Base-by-base conservation (phyloP, 2,888 invertebrate species). In the Drosophila pseudotalamancana region DNA sequence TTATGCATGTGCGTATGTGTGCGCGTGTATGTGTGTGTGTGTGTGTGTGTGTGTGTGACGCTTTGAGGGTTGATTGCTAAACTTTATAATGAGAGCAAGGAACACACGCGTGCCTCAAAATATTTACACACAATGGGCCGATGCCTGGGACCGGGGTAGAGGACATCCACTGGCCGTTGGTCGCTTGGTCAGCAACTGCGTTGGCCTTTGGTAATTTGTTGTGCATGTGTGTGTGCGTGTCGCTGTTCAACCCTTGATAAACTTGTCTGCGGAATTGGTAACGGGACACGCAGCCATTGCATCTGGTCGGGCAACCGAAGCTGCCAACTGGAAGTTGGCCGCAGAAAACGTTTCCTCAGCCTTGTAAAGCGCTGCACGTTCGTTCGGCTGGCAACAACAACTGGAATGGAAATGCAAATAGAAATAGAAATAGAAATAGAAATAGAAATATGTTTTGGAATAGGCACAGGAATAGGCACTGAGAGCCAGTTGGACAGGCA, bases 131-230 rank as follows among this genome's bases (percentile, higher is more conserved):
- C 83, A 87, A 82, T 68, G 83, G 77, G 66, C 80, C 73, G 57
- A 51, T 83, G 62, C 57, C 60, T 45, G 29, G 40, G 18, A 43
- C 34, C 6, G 31, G 35, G 39, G 35, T 53, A 40, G 39, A 45
- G 53, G 56, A 54, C 43, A 23, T 60, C 21, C 49, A 53, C 65
- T 71, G 69, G 67, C 66, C 80, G 62, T 48, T 75, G 77, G 75
- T 74, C 86, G 77, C 61, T 64, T 83, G 84, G 82, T 78, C 88
- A 84, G 87, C 74, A 76, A 66, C 72, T 72, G 72, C 81, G 69
- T 63, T 88, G 88, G 88, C 88, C 88, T 89, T 80, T 89, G 80
- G 79, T 88, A 88, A 88, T 88, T 88, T 89, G 88, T 78, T 80
- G 87, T 75, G 86, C 73, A 29, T 40, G 43, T 21, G 12, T 32